Evolutionary conservation across 2,113 vertebrate genomes (phyloP), one percentile per base, ranked within the genome.

Genomic region (Proteles cristata): DNA sequence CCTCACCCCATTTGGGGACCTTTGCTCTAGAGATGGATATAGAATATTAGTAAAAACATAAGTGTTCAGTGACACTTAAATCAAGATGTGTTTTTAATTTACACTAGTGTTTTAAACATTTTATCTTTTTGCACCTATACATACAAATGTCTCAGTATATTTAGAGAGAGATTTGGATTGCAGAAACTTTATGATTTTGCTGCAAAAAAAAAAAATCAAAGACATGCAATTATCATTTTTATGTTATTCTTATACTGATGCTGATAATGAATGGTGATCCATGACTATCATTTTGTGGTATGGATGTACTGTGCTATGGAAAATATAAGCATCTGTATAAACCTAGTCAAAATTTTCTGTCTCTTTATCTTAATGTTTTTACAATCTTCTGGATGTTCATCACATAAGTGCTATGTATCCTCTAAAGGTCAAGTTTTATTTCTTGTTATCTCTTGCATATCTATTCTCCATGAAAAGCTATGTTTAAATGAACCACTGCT

Each of bases 371-470:
- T 73, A 82, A 28, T 86, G 7, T 23, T 91, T 82, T 65, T 16
- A 63, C 16, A 43, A 11, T 84, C 94, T 87, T 74, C 66, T 92
- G 10, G 79, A 0, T 83, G 85, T 68, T 76, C 43, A 28, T 71
- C 43, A 26, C 6, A 1, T 81, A 85, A 73, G 31, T 53, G 7
- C 66, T 93, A 26, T 65, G 5, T 86, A 83, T 82, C 15, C 61
- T 43, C 66, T 93, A 87, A 88, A 82, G 87, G 26, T 85, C 15
- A 53, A 80, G 17, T 79, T 95, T 90, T 94, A 73, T 88, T 97
- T 96, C 21, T 84, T 69, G 16, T 73, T 94, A 39, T 90, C 63
- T 10, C 71, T 88, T 97, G 11, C 0, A 16, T 79, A 65, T 82
- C 15, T 95, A 11, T 91, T 91, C 33, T 61, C 19, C 21, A 88